phyloP scores from a whole-genome alignment of 2,113 vertebrate genomes.

The Emberiza fucata region DNA sequence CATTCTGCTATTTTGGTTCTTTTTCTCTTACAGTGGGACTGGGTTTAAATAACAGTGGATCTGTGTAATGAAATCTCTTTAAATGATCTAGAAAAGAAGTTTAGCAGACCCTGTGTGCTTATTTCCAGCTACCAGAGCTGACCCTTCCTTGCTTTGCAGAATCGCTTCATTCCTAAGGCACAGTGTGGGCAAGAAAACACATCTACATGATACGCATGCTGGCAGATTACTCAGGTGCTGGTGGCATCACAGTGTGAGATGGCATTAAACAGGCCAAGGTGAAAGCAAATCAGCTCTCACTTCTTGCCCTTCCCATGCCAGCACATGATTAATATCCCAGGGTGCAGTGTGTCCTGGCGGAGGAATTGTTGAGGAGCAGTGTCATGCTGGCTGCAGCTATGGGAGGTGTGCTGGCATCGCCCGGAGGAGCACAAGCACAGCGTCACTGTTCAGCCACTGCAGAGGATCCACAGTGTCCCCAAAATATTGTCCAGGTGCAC shows the following conservation, averaged over 20 bases:
- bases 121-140: not conserved
- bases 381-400: not conserved
- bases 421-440: fast-evolving
- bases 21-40: not conserved
- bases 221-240: not conserved
- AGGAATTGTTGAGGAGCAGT: not conserved
- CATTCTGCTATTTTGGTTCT: not conserved
- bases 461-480: not conserved
- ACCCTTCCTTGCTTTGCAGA: constrained; percentile 15
- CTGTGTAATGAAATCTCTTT: not conserved
- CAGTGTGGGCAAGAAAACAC: not conserved
- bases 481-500: not conserved
- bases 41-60: not conserved
- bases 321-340: not conserved
- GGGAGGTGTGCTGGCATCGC: fast-evolving
- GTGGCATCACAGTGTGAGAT: not conserved
- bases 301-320: not conserved
- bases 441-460: fast-evolving
- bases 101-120: not conserved
- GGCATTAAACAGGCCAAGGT: not conserved
- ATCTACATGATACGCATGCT: fast-evolving
- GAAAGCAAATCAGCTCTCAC: not conserved
- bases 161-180: not conserved
- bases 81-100: not conserved
- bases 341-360: not conserved